phyloP scores from a whole-genome alignment of 2,888 invertebrate species.

The Micoletzkya japonica region DNA sequence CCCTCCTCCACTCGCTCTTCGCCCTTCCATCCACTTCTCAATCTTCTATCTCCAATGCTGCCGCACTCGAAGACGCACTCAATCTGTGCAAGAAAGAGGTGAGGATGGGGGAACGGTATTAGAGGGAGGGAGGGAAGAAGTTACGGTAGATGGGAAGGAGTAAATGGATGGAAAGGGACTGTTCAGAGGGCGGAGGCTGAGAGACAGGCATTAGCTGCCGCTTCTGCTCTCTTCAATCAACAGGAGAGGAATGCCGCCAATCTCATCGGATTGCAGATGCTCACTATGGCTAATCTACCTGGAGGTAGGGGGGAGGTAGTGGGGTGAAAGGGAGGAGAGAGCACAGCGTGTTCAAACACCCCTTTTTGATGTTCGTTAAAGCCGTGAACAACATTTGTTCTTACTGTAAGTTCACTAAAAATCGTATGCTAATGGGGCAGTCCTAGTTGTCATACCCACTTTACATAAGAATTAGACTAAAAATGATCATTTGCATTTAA shows the following conservation, averaged over 20 bases:
- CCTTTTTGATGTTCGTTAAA: too few relatives aligned
- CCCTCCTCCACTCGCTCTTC: constrained; percentile 24
- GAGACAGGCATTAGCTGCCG: constrained; percentile 27
- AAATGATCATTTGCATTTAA: too few relatives aligned
- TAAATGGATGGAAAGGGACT: background rate
- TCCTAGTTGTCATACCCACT: too few relatives aligned
- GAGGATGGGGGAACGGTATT: too few relatives aligned
- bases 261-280: constrained; percentile 27
- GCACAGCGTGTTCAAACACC: too few relatives aligned
- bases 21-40: constrained; percentile 10
- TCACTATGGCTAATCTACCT: constrained; percentile 34
- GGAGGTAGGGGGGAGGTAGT: constrained; percentile 24
- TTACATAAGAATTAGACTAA: too few relatives aligned
- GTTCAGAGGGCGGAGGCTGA: too few relatives aligned
- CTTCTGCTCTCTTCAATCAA: constrained; percentile 7
- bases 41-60: background rate
- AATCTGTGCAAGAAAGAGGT: constrained; percentile 16
- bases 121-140: too few relatives aligned
- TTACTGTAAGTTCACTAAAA: too few relatives aligned
- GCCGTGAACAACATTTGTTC: too few relatives aligned
- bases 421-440: too few relatives aligned
- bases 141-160: too few relatives aligned
- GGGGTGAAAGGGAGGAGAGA: background rate
- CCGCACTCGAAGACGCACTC: constrained; percentile 8
- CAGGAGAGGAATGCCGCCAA: constrained; percentile 21